Base-by-base conservation (phyloP, 2,797 vertebrate species). In the Argyrosomus regius region DNA sequence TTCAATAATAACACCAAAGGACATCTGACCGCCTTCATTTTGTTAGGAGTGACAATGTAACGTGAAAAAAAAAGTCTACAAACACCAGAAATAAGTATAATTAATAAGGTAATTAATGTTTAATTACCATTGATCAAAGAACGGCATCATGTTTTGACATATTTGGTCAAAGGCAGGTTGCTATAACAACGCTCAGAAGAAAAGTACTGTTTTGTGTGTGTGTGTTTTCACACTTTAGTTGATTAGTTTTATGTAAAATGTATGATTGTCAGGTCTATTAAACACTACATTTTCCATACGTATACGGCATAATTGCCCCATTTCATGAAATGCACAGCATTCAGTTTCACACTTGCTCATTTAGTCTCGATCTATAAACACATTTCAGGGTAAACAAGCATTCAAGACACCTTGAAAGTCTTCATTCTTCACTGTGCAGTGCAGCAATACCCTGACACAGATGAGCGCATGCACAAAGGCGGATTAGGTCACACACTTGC, bases 381-480 rank as follows among this genome's bases (percentile, higher is more conserved):
- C 49, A n/a, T 71, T 53, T 59, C 20, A 35, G 14, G 0, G 71
- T 46, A 50, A 70, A 31, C 50, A 45, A 74, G 16, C 26, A 58
- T 57, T 56, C 14, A n/a, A 63, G 16, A 45, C 31, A 11, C 31
- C 35, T 24, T 17, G 22, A 64, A 78, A 73, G 65, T 20, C 45
- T 20, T 54, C 26, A 14, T 58, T 54, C 22, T 59, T 77, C 6
- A 14, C 50, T 4, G 49, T 68, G 68, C 46, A 3, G 48, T 6
- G 22, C 59, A 58, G 50, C 53, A n/a, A 46, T 13, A 11, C 14
- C 52, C 59, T 41, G 18, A 50, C 56, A 83, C 85, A 69, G 59
- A 82, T 2, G 58, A 71, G 28, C 53, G 11, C 70, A 60, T 59
- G 41, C 77, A 82, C 62, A 65, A 45, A 60, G 65, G 64, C 41